Evolutionary conservation across 2,888 invertebrate species (phyloP).

Genomic region (Microctonus brassicae): DNA sequence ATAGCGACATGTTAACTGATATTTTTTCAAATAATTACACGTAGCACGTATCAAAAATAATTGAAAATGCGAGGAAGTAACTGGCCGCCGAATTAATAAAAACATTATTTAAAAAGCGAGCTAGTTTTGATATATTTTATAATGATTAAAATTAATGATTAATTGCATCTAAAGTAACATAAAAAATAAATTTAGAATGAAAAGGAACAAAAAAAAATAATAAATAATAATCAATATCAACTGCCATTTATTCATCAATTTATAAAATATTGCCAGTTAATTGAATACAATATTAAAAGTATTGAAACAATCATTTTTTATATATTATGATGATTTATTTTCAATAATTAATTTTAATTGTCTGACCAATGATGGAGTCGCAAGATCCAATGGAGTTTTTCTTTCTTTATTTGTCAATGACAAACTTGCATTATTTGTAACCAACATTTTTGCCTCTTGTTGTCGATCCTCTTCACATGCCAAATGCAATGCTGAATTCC

Average conservation of each 20-base stretch:
- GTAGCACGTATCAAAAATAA: conserved; percentile 12
- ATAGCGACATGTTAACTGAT: conserved; percentile 1
- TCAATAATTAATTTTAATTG: conserved; percentile 50
- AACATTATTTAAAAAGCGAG: conserved; percentile 46
- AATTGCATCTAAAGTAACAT: conserved; percentile 44
- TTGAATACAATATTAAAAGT: conserved; percentile 35
- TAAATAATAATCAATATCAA: conserved; percentile 13
- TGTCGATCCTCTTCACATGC: conserved; percentile 86
- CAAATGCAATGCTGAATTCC: conserved; percentile 85
- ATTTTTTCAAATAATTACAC: conserved; percentile 11
- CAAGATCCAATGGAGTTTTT: conserved; percentile 77
- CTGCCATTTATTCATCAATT: conserved; percentile 25
- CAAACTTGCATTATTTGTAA: conserved; percentile 76
- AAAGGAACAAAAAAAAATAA: conserved; percentile 27
- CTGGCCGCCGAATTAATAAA: conserved; percentile 37
- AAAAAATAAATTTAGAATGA: conserved; percentile 46
- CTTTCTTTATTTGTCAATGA: conserved; percentile 76
- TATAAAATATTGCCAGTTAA: conserved; percentile 21
- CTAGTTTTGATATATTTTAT: conserved; percentile 68
- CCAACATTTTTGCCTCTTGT: conserved; percentile 77
- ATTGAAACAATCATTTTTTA: background rate
- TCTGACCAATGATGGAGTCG: conserved; percentile 49
- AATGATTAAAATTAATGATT: conserved; percentile 58
- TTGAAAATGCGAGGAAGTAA: conserved; percentile 21
- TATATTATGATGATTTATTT: conserved; percentile 20